Evolutionary conservation across 1,140 invertebrate species (phyloP), one percentile per base, ranked within the genome.

Genomic region (Caligus rogercresseyi): DNA sequence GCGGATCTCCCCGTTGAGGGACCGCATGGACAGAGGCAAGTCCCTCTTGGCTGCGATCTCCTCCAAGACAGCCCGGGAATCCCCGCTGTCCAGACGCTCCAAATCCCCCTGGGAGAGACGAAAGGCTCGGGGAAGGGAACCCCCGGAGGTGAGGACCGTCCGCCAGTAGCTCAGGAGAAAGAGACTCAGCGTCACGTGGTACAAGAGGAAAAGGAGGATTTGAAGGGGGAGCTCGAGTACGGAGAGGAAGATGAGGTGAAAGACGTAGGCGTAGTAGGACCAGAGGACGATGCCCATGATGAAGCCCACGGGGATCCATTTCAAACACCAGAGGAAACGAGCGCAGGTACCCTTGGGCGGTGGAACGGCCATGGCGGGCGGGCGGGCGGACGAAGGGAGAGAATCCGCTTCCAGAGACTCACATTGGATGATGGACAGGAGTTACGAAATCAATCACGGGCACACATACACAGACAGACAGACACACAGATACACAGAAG

Each of bases 241-340:
- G n/a, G 61, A 24, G 2, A 58, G 15, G 16, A 63, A 23, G 4
- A 52, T 14, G 68, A 98, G 79, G 72, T 95, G 85, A 67, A 93
- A 79, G 65, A 96, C 90, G 76, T 95, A 98, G 60, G 92, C 93
- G 78, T 97, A 98, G 75, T 97, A 97, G 1, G 89, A 94, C 93
- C 93, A 98, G 64, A 79, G 78, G 65, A 96, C 82, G 66, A 95
- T 84, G 52, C 83, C 80, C 61, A 87, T 76, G 68, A 96, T 92
- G 73, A 97, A 91, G 64, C 94, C 73, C 61, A 97, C 92, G 68
- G 92, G 93, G 70, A 93, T 79, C 88, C 89, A 96, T 55, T 63
- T 63, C 43, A 53, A 16, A 19, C 13, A 13, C 53, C 53, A 54
- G 13, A 54, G 53, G n/a, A 16, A 7, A 11, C 53, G n/a, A 54